Conservation (phyloP, 2,797 vertebrate genomes). For the Lerista edwardsae region DNA sequence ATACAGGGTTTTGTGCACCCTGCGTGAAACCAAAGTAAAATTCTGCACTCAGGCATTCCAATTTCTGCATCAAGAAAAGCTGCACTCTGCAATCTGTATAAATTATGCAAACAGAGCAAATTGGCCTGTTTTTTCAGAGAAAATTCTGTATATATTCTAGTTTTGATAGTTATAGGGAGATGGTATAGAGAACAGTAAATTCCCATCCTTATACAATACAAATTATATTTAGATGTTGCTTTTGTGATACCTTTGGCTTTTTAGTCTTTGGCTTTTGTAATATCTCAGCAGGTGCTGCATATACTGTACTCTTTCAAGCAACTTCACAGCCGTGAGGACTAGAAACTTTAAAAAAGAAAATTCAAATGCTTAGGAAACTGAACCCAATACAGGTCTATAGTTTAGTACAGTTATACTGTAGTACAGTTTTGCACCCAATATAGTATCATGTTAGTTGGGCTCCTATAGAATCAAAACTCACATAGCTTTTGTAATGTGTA, state of each 20-base stretch:
- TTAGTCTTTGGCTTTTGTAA: neutral
- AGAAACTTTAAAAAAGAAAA: neutral
- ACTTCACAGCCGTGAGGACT: neutral
- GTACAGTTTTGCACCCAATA: neutral
- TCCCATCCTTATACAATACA: neutral
- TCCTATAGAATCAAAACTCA: neutral
- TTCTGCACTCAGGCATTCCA: neutral
- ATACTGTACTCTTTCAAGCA: neutral
- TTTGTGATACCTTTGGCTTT: no score
- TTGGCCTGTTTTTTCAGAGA: neutral
- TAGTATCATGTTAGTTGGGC: neutral
- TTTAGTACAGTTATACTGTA: no score
- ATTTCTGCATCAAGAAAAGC: neutral
- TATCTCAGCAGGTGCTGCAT: neutral
- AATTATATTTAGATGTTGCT: neutral
- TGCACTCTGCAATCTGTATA: neutral
- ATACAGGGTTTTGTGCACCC: neutral
- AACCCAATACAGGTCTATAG: no score
- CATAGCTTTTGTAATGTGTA: neutral
- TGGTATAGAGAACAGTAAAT: neutral
- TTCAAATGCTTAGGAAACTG: neutral
- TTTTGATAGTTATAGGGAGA: neutral
- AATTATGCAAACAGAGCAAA: neutral
- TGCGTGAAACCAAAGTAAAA: neutral
- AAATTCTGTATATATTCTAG: neutral